Evolutionary conservation across 2,113 vertebrate genomes (phyloP).

Genomic region (Psophia crepitans): DNA sequence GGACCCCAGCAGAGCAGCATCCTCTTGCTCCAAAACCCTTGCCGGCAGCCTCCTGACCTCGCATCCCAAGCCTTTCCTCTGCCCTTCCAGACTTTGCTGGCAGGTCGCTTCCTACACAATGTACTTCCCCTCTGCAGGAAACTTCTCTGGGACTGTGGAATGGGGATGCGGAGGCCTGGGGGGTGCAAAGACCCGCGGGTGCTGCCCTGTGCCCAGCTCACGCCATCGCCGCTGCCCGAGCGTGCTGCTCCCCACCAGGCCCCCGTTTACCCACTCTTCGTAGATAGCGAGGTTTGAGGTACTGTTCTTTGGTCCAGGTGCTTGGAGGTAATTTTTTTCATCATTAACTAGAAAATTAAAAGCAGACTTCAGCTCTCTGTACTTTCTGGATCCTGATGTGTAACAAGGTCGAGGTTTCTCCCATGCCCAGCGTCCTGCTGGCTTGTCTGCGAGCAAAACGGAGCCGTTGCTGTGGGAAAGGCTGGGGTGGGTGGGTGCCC

Average conservation of each 20-base stretch:
- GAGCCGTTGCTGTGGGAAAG: neutral
- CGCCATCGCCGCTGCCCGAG: rapidly evolving
- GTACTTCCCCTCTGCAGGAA: neutral
- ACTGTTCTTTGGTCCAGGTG: neutral
- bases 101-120: rapidly evolving
- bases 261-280: no score
- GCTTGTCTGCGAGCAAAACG: neutral
- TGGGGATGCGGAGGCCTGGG: neutral
- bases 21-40: neutral
- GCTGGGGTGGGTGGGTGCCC: neutral
- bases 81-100: neutral
- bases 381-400: neutral
- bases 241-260: rapidly evolving
- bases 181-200: rapidly evolving
- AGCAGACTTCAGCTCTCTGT: neutral
- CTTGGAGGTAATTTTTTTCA: neutral
- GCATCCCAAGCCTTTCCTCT: neutral
- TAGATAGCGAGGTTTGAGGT: neutral
- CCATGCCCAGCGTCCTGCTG: rapidly evolving
- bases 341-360: neutral
- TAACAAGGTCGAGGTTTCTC: neutral
- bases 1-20: neutral
- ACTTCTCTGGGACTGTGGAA: neutral
- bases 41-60: rapidly evolving
- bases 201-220: neutral